Conservation (phyloP, 1,140 invertebrate species). For the Listronotus oregonensis region DNA sequence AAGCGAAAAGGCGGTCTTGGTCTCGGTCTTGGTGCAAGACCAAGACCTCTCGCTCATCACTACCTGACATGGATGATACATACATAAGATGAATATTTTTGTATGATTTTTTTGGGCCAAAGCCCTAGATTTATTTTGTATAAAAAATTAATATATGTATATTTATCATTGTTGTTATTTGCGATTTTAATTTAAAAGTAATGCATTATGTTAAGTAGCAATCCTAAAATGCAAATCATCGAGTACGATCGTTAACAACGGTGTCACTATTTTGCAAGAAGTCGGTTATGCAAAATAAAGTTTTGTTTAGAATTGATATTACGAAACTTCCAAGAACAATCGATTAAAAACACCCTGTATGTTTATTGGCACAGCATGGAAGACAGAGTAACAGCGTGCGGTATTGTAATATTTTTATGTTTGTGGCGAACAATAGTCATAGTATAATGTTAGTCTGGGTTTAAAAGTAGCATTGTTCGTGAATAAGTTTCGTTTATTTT, state of each 20-base stretch:
- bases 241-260: slow-evolving; percentile 15
- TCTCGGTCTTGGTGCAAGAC: too few species aligned
- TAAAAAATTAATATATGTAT: too few species aligned
- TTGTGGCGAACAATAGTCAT: slow-evolving; percentile 13
- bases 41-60: too few species aligned
- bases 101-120: too few species aligned
- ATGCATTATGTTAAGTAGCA: slow-evolving; percentile 8
- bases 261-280: slow-evolving; percentile 7
- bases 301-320: slow-evolving; percentile 7
- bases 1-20: too few species aligned
- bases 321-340: slow-evolving; percentile 15
- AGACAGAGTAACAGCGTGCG: slow-evolving; percentile 11
- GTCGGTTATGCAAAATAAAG: background rate
- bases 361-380: slow-evolving; percentile 17
- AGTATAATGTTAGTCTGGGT: slow-evolving; percentile 2
- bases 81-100: too few species aligned
- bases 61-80: too few species aligned
- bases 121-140: too few species aligned
- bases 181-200: background rate
- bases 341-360: slow-evolving; percentile 20
- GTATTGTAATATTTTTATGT: slow-evolving; percentile 18
- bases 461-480: slow-evolving; percentile 10
- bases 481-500: slow-evolving; percentile 7
- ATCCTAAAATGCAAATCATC: slow-evolving; percentile 24
- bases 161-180: too few species aligned